Base-by-base conservation (phyloP, 2,113 vertebrate species). In the Upupa epops region DNA sequence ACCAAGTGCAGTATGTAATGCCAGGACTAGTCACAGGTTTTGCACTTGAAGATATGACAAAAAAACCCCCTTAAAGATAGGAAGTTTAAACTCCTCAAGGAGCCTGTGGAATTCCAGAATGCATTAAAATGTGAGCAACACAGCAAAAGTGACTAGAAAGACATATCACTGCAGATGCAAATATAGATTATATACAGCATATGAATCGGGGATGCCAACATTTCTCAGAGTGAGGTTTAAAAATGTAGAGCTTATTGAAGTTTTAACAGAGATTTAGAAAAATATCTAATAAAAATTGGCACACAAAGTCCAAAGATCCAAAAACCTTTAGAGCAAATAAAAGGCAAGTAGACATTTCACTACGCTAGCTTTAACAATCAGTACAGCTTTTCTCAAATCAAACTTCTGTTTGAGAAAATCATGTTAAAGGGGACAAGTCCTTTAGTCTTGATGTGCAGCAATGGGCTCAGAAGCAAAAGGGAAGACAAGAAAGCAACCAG, bases 341-440 rank as follows among this genome's bases (percentile, higher is more conserved):
- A 72, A 81, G 37, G 8, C 46, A 83, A 78, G 52, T 6, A 70
- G 46, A 46, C 3, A 8, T 45, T 76, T 13, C 11, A 26, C n/a
- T 63, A 37, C 28, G 17, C 8, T 10, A 59, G 45, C 26, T 78
- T 42, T 52, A 29, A 82, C 24, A 72, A 78, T 58, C 6, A 65
- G 32, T 1, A 1, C 28, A 73, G 40, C 24, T 55, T 74, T 78
- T 55, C n/a, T 64, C 26, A 86, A 86, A 59, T 20, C 42, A 66
- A 86, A 66, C 28, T 90, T 24, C 36, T n/a, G 13, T 74, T 63
- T 34, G 37, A 89, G 63, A 60, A 19, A 81, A 78, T 22, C 19
- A 2, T 0, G 2, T n/a, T 66, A 40, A 72, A 0, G 2, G 6
- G 20, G 14, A 40, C n/a, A 73, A 86, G 8, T 52, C 49, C 61